Evolutionary conservation across 2,113 vertebrate species (phyloP), one percentile per base, ranked within the genome.

Genomic region (Salminus brasiliensis): DNA sequence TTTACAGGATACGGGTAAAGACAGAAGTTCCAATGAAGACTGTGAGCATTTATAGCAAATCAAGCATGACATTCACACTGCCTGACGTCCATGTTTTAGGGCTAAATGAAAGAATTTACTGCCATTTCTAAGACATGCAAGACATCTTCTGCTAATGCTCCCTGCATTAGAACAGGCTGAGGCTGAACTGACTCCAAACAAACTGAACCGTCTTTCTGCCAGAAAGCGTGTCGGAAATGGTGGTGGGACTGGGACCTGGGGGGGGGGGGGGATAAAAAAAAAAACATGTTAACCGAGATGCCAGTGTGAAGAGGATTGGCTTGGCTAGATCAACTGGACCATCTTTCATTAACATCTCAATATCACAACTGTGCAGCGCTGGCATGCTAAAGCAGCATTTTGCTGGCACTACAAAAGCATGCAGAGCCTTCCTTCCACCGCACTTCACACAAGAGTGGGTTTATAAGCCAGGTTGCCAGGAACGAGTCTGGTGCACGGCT

Each of bases 401-500:
- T 11, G 21, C 52, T 55, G 52, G 18, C 34, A 15, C 18, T 30
- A 21, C 18, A 15, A n/a, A 45, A 66, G 12, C 41, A 4, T 8
- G 30, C 32, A 45, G 27, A 59, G 36, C 36, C 55, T 57, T 59
- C 41, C 36, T 39, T 49, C 41, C 39, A 55, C 36, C 36, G 47
- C 3, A n/a, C 63, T 78, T 59, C 52, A 78, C 66, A 60, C n/a
- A 3, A 39, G 34, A 66, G 32, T 10, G 52, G 52, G 32, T 36
- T 11, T n/a, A 2, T 11, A 11, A 34, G 62, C 27, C 53, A 32
- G 47, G 39, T n/a, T 45, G 36, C 36, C 66, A 70, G 39, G 68
- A 78, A 69, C 12, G 18, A 34, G 53, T 55, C n/a, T 70, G 65
- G 39, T 69, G 36, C 76, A 59, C 16, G 52, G 18, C 25, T 69